Percentiles rank a stretch among this genome's conserved stretches.
Conservation (phyloP, 2,797 vertebrate species). For the Typhlichthys eigenmanni region DNA sequence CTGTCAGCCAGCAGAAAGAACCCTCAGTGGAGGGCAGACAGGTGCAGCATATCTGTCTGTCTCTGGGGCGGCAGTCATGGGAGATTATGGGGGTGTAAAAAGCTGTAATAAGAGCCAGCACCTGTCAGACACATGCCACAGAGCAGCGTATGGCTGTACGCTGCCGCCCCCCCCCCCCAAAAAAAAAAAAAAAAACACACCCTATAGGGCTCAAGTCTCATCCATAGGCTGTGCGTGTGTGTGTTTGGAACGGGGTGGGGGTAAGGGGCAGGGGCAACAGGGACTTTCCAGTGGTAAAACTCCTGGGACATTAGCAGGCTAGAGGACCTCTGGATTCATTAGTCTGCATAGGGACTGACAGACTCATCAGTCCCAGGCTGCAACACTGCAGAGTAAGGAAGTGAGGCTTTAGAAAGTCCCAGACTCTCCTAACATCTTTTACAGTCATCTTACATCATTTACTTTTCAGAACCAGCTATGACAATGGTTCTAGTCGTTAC, state of each 20-base stretch:
- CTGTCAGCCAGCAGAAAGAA: slow-evolving; percentile 51
- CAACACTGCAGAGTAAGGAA: too few relatives aligned
- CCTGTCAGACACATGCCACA: slow-evolving; percentile 68
- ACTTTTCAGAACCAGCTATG: too few relatives aligned
- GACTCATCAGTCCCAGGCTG: too few relatives aligned
- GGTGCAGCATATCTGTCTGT: slow-evolving; percentile 56
- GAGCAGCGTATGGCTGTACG: slow-evolving; percentile 33
- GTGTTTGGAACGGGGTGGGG: slow-evolving; percentile 4
- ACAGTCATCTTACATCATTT: too few relatives aligned
- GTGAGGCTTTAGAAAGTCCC: too few relatives aligned
- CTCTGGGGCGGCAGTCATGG: slow-evolving; percentile 58
- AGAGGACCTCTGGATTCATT: slow-evolving; percentile 12
- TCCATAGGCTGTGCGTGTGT: slow-evolving; percentile 11
- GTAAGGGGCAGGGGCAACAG: neutral
- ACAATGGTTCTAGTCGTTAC: too few relatives aligned
- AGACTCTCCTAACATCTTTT: too few relatives aligned
- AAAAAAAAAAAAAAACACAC: neutral
- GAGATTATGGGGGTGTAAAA: slow-evolving; percentile 69
- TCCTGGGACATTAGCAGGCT: slow-evolving; percentile 14
- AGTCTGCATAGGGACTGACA: neutral
- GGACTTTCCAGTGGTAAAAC: slow-evolving; percentile 33
- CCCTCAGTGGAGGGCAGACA: slow-evolving; percentile 61
- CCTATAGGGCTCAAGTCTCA: slow-evolving; percentile 24
- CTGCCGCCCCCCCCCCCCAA: slow-evolving; percentile 8
- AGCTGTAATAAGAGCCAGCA: slow-evolving; percentile 70